Percentiles rank a stretch among this genome's conserved stretches.
These are phyloP conservation scores for Gonioctena quinquepunctata DNA, from an alignment of 1,140 invertebrate genomes.

Conservation along the genomic window DNA sequence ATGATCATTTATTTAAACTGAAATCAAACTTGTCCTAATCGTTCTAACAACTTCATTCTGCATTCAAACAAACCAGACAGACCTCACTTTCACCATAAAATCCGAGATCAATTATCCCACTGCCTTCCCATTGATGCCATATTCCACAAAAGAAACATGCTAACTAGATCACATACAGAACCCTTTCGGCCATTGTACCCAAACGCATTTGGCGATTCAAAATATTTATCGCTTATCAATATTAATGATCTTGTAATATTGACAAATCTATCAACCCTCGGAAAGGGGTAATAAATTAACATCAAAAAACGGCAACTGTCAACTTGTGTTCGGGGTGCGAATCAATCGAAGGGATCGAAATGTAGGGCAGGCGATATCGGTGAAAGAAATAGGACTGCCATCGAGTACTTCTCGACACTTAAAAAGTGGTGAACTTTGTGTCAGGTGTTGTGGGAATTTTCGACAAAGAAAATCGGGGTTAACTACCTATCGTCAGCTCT, in stretches of 20 bases:
- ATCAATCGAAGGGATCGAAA: conserved; percentile 9
- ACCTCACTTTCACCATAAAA: background rate
- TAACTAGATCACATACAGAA: conserved; percentile 31
- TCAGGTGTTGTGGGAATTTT: conserved; percentile 31
- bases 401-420: conserved; percentile 34
- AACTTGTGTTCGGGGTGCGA: background rate
- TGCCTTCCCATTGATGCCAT: background rate
- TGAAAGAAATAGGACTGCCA: conserved; percentile 22
- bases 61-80: too few species aligned
- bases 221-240: conserved; percentile 45
- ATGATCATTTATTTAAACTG: too few species aligned
- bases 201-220: conserved; percentile 37
- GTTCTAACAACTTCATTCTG: too few species aligned
- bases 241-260: conserved; percentile 40
- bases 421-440: conserved; percentile 30
- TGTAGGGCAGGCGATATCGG: background rate
- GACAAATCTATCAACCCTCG: conserved; percentile 37
- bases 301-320: conserved; percentile 20
- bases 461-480: conserved; percentile 13
- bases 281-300: conserved; percentile 1
- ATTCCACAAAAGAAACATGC: conserved; percentile 23
- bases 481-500: conserved; percentile 1
- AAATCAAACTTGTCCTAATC: too few species aligned
- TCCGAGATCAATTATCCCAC: background rate
- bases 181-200: conserved; percentile 22